Base-by-base conservation (phyloP, 2,113 vertebrate species). In the Rafetus swinhoei region DNA sequence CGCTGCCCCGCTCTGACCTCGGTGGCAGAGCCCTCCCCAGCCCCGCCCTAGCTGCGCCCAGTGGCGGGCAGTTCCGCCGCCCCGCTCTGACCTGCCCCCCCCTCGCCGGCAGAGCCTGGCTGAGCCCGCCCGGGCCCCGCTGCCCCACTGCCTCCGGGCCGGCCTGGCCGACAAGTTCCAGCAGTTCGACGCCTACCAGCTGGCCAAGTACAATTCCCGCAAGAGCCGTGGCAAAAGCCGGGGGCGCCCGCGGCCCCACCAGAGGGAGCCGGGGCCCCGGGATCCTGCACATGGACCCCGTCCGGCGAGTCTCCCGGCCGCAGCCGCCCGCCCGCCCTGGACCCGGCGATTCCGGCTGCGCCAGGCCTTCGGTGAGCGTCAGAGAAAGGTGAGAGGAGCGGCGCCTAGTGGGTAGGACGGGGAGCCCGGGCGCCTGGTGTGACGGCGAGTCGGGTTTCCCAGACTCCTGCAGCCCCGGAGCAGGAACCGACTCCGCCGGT, bases 151-250 rank as follows among this genome's bases (percentile, higher is more conserved):
- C 79, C 97, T 99, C 91, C 99, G 99, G 74, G 98, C 98, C 89
- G 98, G 97, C 1, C 97, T 99, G 96, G 92, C 87, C 0, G 98
- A 99, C 87, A 99, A 99, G 93, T 99, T 99, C 95, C 98, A 98
- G 91, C 96, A 99, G 95, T 99, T 99, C 93, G 98, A 92, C 45
- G 98, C 99, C 94, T 99, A 99, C 94, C 99, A 99, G 82, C 96
- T 99, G 96, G 99, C 99, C 35, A 99, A 99, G 83, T 99, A 99
- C 97, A 99, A 99, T 94, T 98, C 98, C 0, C 98, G 98, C 79
- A 98, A 98, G 87, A 98, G 99, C 57, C 98, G 98, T 50, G 98
- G 99, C 53, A 99, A 97, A 98, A 98, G 97, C 92, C 6, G 50
- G 0, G 79, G 79, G 11, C 45, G 2, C 8, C 45, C 3, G 7